Conservation (phyloP, 2,113 vertebrate genomes). For the Condylura cristata region DNA sequence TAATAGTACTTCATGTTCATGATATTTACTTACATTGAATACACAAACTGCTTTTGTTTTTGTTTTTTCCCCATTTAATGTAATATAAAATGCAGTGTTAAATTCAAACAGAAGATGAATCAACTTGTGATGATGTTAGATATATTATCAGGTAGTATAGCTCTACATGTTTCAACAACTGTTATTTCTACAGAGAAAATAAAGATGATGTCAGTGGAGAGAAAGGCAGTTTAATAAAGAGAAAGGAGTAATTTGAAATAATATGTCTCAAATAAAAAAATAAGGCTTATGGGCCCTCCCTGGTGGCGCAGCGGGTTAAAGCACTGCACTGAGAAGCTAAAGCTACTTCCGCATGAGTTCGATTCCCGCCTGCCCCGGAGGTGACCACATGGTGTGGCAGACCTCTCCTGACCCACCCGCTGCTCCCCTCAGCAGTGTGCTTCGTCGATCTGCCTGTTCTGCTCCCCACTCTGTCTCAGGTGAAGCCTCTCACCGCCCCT, state of each 20-base stretch:
- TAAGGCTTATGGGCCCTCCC: too few relatives aligned
- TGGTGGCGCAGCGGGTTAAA: too few relatives aligned
- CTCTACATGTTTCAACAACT: slow-evolving; percentile 30
- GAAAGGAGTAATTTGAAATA: background rate
- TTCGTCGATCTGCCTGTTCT: too few relatives aligned
- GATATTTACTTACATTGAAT: background rate
- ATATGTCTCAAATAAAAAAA: background rate
- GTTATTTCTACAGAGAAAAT: slow-evolving; percentile 31
- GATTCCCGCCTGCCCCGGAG: too few relatives aligned
- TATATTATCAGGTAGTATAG: slow-evolving; percentile 32
- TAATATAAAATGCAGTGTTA: slow-evolving; percentile 19
- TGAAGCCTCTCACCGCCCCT: too few relatives aligned
- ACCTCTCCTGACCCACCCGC: too few relatives aligned
- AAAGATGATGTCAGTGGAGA: slow-evolving; percentile 33
- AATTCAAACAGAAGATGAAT: slow-evolving; percentile 30
- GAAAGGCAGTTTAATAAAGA: background rate
- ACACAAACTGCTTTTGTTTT: background rate
- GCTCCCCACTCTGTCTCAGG: too few relatives aligned
- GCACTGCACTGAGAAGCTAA: too few relatives aligned
- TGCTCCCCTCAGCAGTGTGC: too few relatives aligned
- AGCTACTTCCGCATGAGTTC: too few relatives aligned
- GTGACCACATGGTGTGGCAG: too few relatives aligned
- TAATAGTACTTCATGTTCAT: background rate
- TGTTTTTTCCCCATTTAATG: background rate
- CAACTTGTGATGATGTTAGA: background rate